Base-by-base conservation (phyloP, 2,797 vertebrate species). In the Melanotaenia parkinsoni region DNA sequence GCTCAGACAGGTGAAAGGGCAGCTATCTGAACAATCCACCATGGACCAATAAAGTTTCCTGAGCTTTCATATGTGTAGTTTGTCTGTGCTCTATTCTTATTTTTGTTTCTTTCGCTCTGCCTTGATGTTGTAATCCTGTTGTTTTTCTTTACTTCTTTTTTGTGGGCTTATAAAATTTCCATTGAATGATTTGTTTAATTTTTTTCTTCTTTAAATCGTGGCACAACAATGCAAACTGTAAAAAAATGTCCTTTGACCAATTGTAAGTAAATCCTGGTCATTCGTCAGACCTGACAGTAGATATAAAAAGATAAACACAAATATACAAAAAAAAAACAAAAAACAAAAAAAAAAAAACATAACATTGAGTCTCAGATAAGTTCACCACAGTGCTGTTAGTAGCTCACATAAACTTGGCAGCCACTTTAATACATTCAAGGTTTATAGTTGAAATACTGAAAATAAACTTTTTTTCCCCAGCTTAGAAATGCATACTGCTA, bases 1-100 rank as follows among this genome's bases (percentile, higher is more conserved):
- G 69, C 43, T 66, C 38, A 33, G 70, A 57, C 92, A 90, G 87
- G 81, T 88, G 86, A 61, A 54, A 53, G 50, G 54, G 51, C 85
- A 71, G 75, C 70, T 78, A 76, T 74, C 60, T 63, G 65, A 72
- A 86, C 67, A 74, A 71, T 33, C 57, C 35, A 72, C 5, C 2
- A 0, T 69, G 72, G 67, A 65, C 60, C 71, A 5, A 5, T 58
- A 54, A 32, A 3, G 16, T 30, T 67, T 54, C 73, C 22, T 16
- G 38, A 54, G 38, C 57, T 47, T 16, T 47, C 3, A 33, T 40
- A 33, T 40, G 63, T 35, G 66, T 58, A 5, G 16, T 68, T 56
- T 20, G 4, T 1, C 58, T 58, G 26, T 13, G 5, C 32, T 76
- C 71, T 71, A 67, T 80, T 72, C 69, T 80, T 33, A 58, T 82